phyloP scores from a whole-genome alignment of 2,113 vertebrate genomes.

The Gambusia holbrooki region DNA sequence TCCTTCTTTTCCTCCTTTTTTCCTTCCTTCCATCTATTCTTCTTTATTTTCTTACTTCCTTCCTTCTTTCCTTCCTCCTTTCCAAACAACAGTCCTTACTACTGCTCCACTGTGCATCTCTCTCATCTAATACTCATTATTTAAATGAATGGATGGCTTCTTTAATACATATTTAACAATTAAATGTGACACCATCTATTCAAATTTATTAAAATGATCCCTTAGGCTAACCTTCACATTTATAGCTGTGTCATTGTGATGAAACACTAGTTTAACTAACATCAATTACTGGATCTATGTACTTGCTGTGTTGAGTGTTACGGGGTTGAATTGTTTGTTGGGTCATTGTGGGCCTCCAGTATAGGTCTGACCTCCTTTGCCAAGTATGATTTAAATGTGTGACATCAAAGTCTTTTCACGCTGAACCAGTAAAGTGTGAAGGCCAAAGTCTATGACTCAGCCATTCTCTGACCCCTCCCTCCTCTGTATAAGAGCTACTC shows the following conservation, averaged over 20 bases:
- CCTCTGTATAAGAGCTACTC: not conserved
- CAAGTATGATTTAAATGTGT: not conserved
- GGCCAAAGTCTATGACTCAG: not conserved
- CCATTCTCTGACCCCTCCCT: not conserved
- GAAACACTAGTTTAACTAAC: not conserved
- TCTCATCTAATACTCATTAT: too few species aligned
- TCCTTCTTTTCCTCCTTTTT: too few species aligned
- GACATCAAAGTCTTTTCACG: slow-evolving; percentile 2
- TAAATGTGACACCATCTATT: too few species aligned
- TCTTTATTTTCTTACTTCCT: too few species aligned
- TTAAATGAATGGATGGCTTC: too few species aligned
- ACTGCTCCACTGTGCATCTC: too few species aligned
- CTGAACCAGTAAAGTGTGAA: not conserved
- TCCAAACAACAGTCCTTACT: too few species aligned
- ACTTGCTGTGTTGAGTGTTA: not conserved
- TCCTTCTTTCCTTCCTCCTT: too few species aligned
- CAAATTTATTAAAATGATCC: not conserved
- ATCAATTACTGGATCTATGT: slow-evolving; percentile 17
- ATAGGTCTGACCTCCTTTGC: not conserved
- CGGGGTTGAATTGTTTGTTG: too few species aligned
- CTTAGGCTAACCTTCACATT: slow-evolving; percentile 25
- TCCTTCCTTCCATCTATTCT: too few species aligned
- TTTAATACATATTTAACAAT: too few species aligned
- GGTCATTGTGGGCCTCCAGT: not conserved
- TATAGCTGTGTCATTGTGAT: slow-evolving; percentile 17